Conservation (phyloP, 2,797 vertebrate genomes). For the Tadarida brasiliensis region DNA sequence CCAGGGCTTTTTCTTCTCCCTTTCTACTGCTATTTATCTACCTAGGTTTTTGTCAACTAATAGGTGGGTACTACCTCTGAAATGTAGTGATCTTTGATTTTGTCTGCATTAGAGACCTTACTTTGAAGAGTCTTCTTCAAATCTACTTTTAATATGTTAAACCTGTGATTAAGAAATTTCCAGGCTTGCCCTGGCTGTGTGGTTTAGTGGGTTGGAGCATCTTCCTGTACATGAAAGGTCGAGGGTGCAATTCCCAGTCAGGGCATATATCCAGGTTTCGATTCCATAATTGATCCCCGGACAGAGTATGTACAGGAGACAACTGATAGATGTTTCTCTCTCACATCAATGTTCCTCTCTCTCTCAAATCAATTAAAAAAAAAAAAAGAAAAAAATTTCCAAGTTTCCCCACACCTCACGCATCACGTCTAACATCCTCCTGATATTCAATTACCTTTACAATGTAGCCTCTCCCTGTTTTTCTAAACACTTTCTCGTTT, state of each 20-base stretch:
- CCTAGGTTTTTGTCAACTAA: background rate
- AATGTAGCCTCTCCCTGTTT: background rate
- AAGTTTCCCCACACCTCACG: background rate
- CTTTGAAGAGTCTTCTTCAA: background rate
- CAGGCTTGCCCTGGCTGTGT: background rate
- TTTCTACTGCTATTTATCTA: background rate
- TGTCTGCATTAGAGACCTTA: background rate
- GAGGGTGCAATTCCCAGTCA: background rate
- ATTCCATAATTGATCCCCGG: background rate
- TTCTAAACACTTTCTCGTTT: background rate
- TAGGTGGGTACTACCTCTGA: background rate
- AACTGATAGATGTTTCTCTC: too few relatives aligned
- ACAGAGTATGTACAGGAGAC: background rate
- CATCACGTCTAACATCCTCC: background rate
- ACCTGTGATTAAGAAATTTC: background rate
- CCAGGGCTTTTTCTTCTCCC: background rate
- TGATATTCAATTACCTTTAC: slow-evolving; percentile 47
- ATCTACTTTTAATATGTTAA: slow-evolving; percentile 35
- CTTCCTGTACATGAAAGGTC: background rate
- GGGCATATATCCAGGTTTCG: background rate
- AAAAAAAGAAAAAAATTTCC: background rate
- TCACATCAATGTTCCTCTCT: background rate
- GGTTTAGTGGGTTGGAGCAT: background rate
- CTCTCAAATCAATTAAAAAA: background rate
- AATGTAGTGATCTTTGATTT: background rate